Evolutionary conservation across 2,113 vertebrate species (phyloP).

Genomic region (Heterocephalus glaber): DNA sequence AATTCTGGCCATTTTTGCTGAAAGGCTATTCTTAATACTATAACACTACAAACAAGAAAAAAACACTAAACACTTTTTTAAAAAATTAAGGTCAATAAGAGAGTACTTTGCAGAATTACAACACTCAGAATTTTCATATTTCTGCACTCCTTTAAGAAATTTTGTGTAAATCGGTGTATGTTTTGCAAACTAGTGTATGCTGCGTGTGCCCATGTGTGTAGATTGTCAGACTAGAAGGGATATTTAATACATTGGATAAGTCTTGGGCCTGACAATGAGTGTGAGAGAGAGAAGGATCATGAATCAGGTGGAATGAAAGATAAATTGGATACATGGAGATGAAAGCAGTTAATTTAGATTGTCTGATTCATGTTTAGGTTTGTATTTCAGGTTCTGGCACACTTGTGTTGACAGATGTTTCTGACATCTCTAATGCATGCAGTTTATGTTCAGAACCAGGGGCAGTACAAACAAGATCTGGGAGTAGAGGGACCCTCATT

Average conservation of each 20-base stretch:
- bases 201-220: background rate
- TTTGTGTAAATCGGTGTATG: background rate
- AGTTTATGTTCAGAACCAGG: constrained; percentile 1
- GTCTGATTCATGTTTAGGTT: background rate
- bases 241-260: background rate
- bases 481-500: background rate
- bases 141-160: background rate
- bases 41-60: background rate
- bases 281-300: background rate
- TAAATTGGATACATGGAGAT: background rate
- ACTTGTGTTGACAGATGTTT: background rate
- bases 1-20: background rate
- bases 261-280: background rate
- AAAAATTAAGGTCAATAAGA: background rate
- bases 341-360: background rate
- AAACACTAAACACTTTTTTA: background rate
- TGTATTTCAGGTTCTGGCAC: constrained; percentile 24
- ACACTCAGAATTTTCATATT: background rate
- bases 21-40: background rate
- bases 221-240: background rate
- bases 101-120: background rate
- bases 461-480: background rate
- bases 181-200: background rate
- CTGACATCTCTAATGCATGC: background rate
- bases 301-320: background rate